Conservation (phyloP, 2,113 vertebrate species). For the Ramphastos sulfuratus region DNA sequence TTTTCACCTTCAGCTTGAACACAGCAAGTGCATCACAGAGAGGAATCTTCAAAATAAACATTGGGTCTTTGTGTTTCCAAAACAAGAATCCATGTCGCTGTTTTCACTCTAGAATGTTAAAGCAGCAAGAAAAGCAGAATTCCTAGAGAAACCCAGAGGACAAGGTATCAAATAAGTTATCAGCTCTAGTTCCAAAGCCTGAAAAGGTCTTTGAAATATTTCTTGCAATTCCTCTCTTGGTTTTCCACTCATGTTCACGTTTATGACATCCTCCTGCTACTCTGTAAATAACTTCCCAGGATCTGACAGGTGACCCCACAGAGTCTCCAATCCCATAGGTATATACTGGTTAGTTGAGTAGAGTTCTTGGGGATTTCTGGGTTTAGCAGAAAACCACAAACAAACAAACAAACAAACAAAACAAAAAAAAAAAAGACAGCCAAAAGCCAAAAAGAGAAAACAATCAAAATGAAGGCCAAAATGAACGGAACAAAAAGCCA, state of each 20-base stretch:
- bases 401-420: no score
- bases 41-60: background rate
- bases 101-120: background rate
- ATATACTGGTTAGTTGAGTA: background rate
- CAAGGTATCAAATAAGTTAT: background rate
- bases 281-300: background rate
- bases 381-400: background rate
- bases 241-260: background rate
- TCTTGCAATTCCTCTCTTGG: background rate
- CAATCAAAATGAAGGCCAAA: background rate
- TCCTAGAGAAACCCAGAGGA: background rate
- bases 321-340: rapidly evolving
- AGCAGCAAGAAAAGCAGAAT: background rate
- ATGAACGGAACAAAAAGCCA: background rate
- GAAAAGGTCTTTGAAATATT: background rate
- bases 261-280: background rate
- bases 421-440: no score
- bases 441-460: background rate
- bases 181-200: background rate
- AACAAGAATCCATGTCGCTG: background rate
- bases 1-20: background rate
- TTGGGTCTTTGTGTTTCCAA: background rate
- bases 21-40: rapidly evolving
- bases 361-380: background rate
- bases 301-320: background rate